Conservation (phyloP, 2,113 vertebrate genomes). For the Semnornis frantzii region DNA sequence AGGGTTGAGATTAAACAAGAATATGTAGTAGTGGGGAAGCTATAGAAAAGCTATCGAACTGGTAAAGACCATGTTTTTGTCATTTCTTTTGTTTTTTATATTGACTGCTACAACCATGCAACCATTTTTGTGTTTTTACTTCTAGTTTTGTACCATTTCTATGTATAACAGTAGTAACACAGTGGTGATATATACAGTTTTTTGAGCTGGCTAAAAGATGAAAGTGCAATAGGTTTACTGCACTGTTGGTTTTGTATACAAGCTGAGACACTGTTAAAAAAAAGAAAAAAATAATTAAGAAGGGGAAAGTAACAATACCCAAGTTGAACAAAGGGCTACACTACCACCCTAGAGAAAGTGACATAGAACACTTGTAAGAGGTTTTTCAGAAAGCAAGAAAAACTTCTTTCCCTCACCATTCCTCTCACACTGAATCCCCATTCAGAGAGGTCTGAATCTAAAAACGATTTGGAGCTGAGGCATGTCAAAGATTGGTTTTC, state of each 20-base stretch:
- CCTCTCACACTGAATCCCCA: background rate
- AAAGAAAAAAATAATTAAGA: too few species aligned
- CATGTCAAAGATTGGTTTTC: background rate
- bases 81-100: background rate
- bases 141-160: background rate
- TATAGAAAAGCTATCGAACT: background rate
- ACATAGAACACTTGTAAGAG: background rate
- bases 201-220: background rate
- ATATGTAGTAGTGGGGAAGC: background rate
- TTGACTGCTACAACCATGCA: background rate
- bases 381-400: background rate
- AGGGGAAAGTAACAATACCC: background rate
- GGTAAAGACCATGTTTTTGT: background rate
- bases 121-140: background rate
- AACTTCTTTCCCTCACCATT: background rate
- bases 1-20: slow-evolving; percentile 19
- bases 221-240: background rate
- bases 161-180: background rate
- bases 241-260: background rate
- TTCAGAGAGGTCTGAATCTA: background rate
- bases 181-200: rapidly evolving
- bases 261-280: background rate
- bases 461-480: background rate
- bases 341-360: background rate
- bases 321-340: background rate